phyloP scores from a whole-genome alignment of 2,113 vertebrate genomes.

The Ceyx margarethae region DNA sequence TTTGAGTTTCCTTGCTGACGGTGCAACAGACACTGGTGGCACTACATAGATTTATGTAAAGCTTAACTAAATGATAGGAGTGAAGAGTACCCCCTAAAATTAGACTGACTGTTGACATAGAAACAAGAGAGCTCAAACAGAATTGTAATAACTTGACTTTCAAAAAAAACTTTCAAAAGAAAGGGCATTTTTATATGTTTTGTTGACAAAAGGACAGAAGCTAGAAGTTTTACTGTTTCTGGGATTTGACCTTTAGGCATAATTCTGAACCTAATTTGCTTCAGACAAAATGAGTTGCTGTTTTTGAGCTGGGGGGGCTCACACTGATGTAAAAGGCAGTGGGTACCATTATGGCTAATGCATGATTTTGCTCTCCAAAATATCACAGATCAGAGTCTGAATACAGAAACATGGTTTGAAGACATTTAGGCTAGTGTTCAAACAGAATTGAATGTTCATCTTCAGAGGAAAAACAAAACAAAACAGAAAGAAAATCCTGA shows the following conservation, averaged over 20 bases:
- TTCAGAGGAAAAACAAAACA: neutral
- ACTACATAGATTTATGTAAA: neutral
- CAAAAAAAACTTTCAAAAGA: neutral
- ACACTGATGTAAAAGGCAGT: neutral
- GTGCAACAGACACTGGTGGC: neutral
- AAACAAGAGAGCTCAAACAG: conserved; percentile 24
- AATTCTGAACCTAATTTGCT: neutral
- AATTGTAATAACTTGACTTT: conserved; percentile 25
- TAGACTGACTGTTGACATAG: conserved; percentile 46
- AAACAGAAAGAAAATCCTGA: no score
- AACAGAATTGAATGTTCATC: neutral
- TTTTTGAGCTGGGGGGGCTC: neutral
- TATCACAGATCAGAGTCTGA: neutral
- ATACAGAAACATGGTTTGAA: neutral
- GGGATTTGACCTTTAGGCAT: neutral
- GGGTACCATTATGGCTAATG: neutral
- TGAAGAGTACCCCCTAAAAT: conserved; percentile 38
- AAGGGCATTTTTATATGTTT: neutral
- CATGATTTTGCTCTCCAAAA: neutral
- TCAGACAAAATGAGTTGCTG: neutral
- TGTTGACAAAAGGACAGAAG: neutral
- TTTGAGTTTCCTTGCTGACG: neutral
- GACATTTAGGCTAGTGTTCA: neutral
- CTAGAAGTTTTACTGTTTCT: neutral
- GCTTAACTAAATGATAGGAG: neutral